phyloP scores from a whole-genome alignment of 2,113 vertebrate genomes.

The Trogon melanurus region DNA sequence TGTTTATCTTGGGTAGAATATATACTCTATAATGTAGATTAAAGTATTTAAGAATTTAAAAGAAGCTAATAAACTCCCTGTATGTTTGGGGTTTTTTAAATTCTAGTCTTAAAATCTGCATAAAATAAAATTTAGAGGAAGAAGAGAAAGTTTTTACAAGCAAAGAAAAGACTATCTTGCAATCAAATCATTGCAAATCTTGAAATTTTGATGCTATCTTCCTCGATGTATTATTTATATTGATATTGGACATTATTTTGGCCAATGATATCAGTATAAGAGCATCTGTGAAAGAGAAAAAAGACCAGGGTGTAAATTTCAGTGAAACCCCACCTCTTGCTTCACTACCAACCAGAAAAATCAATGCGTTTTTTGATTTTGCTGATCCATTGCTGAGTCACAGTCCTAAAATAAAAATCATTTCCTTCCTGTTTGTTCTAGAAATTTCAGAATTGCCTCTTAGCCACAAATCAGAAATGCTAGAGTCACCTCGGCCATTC shows the following conservation, averaged over 20 bases:
- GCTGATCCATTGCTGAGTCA: slow-evolving; percentile 43
- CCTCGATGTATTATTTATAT: neutral
- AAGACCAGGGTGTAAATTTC: neutral
- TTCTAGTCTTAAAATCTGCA: neutral
- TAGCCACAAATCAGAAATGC: slow-evolving; percentile 29
- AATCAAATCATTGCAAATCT: neutral
- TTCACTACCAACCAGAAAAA: slow-evolving; percentile 13
- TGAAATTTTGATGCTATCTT: neutral
- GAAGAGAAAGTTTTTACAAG: neutral
- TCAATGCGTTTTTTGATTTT: slow-evolving; percentile 15
- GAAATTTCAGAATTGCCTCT: slow-evolving; percentile 50
- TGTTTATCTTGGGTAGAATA: neutral
- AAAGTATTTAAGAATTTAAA: neutral
- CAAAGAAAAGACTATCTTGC: neutral
- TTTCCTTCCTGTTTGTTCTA: slow-evolving; percentile 53
- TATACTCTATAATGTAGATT: neutral
- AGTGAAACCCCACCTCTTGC: neutral
- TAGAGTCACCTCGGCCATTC: slow-evolving; percentile 32
- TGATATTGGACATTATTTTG: neutral
- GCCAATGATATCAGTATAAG: neutral
- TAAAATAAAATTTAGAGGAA: neutral
- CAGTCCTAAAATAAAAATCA: slow-evolving; percentile 39
- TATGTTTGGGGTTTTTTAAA: neutral
- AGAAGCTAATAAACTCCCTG: neutral
- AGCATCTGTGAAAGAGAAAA: neutral